Conservation (phyloP, 2,888 invertebrate species). For the Ormyrus labotus region DNA sequence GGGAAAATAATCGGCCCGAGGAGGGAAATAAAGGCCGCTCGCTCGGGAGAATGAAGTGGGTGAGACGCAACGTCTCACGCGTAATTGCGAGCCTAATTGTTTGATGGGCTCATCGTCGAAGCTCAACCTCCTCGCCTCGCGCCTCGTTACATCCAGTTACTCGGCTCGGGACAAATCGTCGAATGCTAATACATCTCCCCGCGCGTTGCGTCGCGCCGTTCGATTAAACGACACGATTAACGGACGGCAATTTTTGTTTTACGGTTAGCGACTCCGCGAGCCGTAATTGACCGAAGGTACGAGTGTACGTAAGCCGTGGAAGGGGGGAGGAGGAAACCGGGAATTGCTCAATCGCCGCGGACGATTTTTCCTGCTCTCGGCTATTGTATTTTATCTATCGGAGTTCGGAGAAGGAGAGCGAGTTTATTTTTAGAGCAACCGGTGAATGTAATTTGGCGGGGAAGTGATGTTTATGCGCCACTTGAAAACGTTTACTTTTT, state of each 20-base stretch:
- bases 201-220: neutral
- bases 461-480: no score
- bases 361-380: no score
- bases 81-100: conserved; percentile 52
- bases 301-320: no score
- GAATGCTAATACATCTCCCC: neutral
- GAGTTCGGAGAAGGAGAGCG: no score
- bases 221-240: conserved; percentile 20
- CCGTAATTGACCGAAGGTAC: no score
- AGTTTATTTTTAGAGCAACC: no score
- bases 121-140: neutral
- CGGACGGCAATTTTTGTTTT: conserved; percentile 20
- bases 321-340: no score
- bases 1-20: neutral
- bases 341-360: no score
- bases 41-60: conserved; percentile 5
- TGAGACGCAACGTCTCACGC: conserved; percentile 28
- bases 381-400: no score
- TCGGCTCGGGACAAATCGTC: conserved; percentile 35
- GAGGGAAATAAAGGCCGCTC: neutral
- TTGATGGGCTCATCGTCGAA: conserved; percentile 35
- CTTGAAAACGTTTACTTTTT: no score
- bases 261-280: conserved; percentile 9
- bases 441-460: no score
- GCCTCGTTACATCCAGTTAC: neutral